Evolutionary conservation across 1,140 invertebrate genomes (phyloP).

Genomic region (Atta cephalotes): DNA sequence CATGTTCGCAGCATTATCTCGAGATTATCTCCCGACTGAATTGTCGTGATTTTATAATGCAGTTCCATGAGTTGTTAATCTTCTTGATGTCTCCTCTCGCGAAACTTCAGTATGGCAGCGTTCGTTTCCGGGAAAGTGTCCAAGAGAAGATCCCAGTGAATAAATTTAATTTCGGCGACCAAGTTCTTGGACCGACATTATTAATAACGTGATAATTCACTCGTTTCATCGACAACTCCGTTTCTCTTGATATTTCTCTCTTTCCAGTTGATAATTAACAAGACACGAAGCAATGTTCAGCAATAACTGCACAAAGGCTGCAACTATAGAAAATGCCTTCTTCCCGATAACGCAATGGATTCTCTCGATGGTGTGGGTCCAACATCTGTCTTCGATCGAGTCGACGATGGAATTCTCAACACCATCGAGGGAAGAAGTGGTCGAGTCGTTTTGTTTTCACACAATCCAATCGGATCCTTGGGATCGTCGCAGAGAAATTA

Average conservation of each 20-base stretch:
- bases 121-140: conserved; percentile 38
- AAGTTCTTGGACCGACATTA: conserved; percentile 18
- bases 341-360: conserved; percentile 31
- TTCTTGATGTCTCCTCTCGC: not conserved
- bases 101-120: not conserved
- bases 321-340: conserved; percentile 5
- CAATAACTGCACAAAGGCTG: not conserved
- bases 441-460: not conserved
- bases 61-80: not conserved
- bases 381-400: conserved; percentile 53
- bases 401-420: conserved; percentile 3
- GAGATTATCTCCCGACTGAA: not conserved
- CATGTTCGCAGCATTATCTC: not conserved
- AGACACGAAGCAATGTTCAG: not conserved
- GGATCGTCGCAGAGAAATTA: not conserved
- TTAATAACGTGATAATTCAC: conserved; percentile 3
- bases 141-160: not conserved
- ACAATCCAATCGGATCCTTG: not conserved
- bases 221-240: not conserved
- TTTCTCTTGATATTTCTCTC: not conserved
- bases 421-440: not conserved
- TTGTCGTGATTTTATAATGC: not conserved
- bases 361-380: conserved; percentile 46
- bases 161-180: conserved; percentile 40
- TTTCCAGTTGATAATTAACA: not conserved